phyloP scores from a whole-genome alignment of 1,140 invertebrate genomes.

The Olivierus martensii region DNA sequence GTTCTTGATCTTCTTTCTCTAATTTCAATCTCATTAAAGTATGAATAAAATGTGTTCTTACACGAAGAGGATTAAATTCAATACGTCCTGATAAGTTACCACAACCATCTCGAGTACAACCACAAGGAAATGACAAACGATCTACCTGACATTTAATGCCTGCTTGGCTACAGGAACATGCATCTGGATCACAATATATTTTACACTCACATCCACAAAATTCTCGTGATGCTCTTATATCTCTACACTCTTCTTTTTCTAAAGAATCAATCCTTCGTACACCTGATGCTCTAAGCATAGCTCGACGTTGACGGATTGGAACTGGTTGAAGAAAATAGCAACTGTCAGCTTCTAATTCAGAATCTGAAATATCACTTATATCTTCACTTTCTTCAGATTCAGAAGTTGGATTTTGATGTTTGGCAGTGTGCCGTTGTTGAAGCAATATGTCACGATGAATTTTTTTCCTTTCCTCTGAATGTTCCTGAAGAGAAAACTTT shows the following conservation, averaged over 20 bases:
- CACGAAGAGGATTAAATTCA: constrained; percentile 89
- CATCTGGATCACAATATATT: constrained; percentile 84
- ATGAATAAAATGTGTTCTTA: constrained; percentile 94
- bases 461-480: constrained; percentile 70
- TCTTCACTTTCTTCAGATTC: constrained; percentile 38
- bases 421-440: constrained; percentile 48
- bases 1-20: constrained; percentile 51
- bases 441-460: constrained; percentile 67
- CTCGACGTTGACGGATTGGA: constrained; percentile 73
- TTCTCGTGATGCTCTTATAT: constrained; percentile 81
- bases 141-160: constrained; percentile 96
- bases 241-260: constrained; percentile 88
- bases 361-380: constrained; percentile 64
- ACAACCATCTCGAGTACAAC: constrained; percentile 87
- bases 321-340: constrained; percentile 86
- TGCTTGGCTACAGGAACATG: constrained; percentile 80
- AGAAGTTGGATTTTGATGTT: constrained; percentile 17
- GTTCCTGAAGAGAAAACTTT: constrained; percentile 61
- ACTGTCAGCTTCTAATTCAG: constrained; percentile 73
- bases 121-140: constrained; percentile 88
- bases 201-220: constrained; percentile 92
- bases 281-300: constrained; percentile 71
- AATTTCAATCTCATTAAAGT: constrained; percentile 88
- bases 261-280: constrained; percentile 82
- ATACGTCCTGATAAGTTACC: constrained; percentile 81